Conservation (phyloP, 2,797 vertebrate species). For the Sebastes itinus region DNA sequence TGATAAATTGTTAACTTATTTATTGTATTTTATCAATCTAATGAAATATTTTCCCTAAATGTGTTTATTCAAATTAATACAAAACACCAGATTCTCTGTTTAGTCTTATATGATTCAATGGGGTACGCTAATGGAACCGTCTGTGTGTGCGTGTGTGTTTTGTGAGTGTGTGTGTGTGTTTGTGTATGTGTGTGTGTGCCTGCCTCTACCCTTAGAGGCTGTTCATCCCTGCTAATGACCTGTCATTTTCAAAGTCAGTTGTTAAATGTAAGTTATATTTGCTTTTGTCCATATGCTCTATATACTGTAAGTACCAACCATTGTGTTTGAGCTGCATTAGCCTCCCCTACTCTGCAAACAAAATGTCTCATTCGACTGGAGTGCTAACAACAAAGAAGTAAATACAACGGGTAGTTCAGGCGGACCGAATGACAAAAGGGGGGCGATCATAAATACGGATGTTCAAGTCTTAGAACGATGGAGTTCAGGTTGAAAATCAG, state of each 20-base stretch:
- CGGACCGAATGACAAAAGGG: neutral
- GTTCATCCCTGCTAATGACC: slow-evolving; percentile 53
- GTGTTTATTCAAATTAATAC: neutral
- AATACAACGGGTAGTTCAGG: neutral
- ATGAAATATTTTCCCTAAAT: neutral
- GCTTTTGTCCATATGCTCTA: neutral
- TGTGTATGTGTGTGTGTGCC: neutral
- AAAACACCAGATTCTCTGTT: neutral
- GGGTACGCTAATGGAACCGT: neutral
- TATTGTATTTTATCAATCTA: neutral
- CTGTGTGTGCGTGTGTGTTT: neutral
- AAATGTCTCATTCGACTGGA: neutral
- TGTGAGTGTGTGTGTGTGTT: neutral
- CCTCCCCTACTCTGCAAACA: neutral
- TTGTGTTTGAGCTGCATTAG: neutral
- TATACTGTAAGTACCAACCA: neutral
- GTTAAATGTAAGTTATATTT: neutral
- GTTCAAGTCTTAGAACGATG: neutral
- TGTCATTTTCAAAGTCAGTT: slow-evolving; percentile 41
- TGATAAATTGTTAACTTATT: neutral
- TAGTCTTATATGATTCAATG: neutral
- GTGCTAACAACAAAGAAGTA: neutral
- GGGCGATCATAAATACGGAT: neutral
- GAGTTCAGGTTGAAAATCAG: neutral
- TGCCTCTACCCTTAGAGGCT: slow-evolving; percentile 1